Conservation (phyloP, 2,888 invertebrate genomes). For the Vannuccia rotundouncinata region DNA sequence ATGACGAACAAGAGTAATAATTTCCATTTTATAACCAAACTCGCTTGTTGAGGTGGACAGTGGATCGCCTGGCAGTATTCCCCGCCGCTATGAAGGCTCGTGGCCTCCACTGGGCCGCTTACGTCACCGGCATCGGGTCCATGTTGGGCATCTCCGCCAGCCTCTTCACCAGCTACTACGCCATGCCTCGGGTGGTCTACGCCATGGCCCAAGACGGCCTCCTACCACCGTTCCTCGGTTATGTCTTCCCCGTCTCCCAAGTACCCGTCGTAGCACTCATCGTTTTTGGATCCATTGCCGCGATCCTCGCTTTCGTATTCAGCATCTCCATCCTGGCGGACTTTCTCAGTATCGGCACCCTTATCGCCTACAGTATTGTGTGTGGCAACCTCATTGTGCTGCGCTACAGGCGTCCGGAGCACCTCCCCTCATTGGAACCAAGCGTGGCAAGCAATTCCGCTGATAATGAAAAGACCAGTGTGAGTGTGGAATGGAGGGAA, state of each 20-base stretch:
- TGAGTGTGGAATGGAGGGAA: background rate
- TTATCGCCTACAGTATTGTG: slow-evolving; percentile 81
- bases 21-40: no score
- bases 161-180: slow-evolving; percentile 72
- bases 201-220: slow-evolving; percentile 84
- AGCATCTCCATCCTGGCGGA: slow-evolving; percentile 82
- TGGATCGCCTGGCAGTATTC: slow-evolving; percentile 49
- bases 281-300: slow-evolving; percentile 48
- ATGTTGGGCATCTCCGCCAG: slow-evolving; percentile 52
- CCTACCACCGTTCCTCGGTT: slow-evolving; percentile 66
- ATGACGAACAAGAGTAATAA: no score
- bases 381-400: slow-evolving; percentile 80
- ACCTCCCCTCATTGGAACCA: background rate
- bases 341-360: slow-evolving; percentile 74
- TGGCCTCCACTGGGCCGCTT: slow-evolving; percentile 50
- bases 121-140: slow-evolving; percentile 50
- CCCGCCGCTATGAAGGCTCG: slow-evolving; percentile 48
- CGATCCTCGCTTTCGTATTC: slow-evolving; percentile 71
- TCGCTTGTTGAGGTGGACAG: slow-evolving; percentile 32
- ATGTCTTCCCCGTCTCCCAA: slow-evolving; percentile 71
- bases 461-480: background rate
- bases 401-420: slow-evolving; percentile 62
- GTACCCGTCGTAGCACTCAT: slow-evolving; percentile 51
- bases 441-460: background rate
- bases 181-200: slow-evolving; percentile 76